Conservation (phyloP, 2,888 invertebrate genomes). For the Molorchus minor region DNA sequence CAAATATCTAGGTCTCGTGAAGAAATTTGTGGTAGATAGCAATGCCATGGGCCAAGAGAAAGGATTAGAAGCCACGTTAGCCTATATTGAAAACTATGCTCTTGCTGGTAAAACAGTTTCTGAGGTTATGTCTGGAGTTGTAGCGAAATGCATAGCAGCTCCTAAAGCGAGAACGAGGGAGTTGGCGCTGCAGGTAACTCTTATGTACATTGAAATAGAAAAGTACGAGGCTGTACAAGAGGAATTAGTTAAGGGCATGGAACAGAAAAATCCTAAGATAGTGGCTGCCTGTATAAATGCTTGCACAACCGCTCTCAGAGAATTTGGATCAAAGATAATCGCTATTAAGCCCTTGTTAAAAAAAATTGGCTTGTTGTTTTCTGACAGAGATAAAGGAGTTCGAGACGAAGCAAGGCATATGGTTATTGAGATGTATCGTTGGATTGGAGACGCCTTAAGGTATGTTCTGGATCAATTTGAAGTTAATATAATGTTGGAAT, state of each 20-base stretch:
- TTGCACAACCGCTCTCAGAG: slow-evolving; percentile 79
- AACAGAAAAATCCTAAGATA: slow-evolving; percentile 96
- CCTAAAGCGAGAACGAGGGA: slow-evolving; percentile 92
- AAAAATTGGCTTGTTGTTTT: slow-evolving; percentile 82
- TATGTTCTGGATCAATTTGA: slow-evolving; percentile 34
- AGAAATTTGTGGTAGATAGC: slow-evolving; percentile 93
- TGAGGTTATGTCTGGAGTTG: slow-evolving; percentile 81
- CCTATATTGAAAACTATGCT: slow-evolving; percentile 91
- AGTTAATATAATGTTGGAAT: neutral
- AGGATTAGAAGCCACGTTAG: slow-evolving; percentile 90
- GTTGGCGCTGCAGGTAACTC: slow-evolving; percentile 84
- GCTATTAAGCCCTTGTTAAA: slow-evolving; percentile 89
- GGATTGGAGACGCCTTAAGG: slow-evolving; percentile 60
- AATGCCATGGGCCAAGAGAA: slow-evolving; percentile 97
- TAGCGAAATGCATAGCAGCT: slow-evolving; percentile 92
- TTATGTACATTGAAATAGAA: slow-evolving; percentile 97
- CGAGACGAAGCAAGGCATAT: slow-evolving; percentile 91
- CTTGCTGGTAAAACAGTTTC: slow-evolving; percentile 87
- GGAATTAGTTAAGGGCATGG: slow-evolving; percentile 91
- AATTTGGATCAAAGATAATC: slow-evolving; percentile 93
- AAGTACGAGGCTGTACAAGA: slow-evolving; percentile 91
- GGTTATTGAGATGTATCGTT: slow-evolving; percentile 91
- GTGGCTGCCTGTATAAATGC: slow-evolving; percentile 84
- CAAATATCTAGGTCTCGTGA: slow-evolving; percentile 88
- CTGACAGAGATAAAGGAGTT: slow-evolving; percentile 91